Evolutionary conservation across 2,113 vertebrate genomes (phyloP).

Genomic region (Proterorhinus semilunaris): DNA sequence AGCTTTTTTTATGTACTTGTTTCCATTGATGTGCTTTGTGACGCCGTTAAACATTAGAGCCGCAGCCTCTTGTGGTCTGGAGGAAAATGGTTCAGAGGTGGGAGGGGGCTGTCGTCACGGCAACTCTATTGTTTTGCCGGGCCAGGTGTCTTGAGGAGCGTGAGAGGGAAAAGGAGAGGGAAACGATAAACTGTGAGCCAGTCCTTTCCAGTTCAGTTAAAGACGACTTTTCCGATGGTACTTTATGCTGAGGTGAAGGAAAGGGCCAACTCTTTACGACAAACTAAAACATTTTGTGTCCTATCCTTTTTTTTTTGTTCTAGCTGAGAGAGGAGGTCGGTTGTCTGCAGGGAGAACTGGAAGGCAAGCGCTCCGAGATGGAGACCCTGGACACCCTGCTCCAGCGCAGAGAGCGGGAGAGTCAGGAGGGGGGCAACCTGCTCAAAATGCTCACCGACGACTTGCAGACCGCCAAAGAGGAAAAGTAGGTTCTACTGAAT

Average conservation of each 20-base stretch:
- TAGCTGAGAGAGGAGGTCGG: constrained; percentile 81
- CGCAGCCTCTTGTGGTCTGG: constrained; percentile 27
- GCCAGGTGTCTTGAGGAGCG: constrained; percentile 57
- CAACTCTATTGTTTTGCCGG: constrained; percentile 62
- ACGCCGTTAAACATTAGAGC: constrained; percentile 30
- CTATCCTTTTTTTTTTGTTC: constrained; percentile 4
- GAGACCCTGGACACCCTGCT: constrained; percentile 81
- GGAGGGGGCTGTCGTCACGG: constrained; percentile 60
- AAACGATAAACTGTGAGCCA: constrained; percentile 11
- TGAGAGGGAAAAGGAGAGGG: constrained; percentile 40
- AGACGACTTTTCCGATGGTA: background rate
- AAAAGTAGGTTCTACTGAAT: constrained; percentile 72
- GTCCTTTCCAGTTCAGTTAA: background rate
- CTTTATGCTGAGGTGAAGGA: constrained; percentile 10
- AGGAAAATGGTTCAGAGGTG: constrained; percentile 34
- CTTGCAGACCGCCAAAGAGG: constrained; percentile 71
- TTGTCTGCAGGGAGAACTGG: constrained; percentile 76
- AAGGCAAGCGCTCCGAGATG: constrained; percentile 78
- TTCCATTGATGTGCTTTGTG: constrained; percentile 30
- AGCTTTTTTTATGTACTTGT: constrained; percentile 16
- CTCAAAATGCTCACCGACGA: constrained; percentile 86
- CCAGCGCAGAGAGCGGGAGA: constrained; percentile 80
- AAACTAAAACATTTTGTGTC: background rate
- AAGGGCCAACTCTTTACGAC: background rate
- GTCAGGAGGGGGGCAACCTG: constrained; percentile 82